A percentile compares a stretch with the other conserved stretches of the same genome.
Conservation (phyloP, 2,113 vertebrate genomes). For the Ceyx melanurus region DNA sequence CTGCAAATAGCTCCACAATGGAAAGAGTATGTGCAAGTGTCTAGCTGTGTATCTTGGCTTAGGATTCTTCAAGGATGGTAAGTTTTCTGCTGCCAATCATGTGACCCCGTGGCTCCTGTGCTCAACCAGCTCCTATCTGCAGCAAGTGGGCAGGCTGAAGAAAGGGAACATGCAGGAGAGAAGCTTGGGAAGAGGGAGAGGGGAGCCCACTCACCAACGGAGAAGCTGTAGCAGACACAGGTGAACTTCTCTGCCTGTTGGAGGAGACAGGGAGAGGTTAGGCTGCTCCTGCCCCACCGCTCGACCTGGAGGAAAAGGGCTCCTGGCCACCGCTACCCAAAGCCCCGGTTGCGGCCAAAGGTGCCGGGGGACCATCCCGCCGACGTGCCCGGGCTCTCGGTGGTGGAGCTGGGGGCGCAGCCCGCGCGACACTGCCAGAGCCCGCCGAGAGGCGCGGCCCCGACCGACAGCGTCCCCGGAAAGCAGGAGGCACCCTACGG, state of each 20-base stretch:
- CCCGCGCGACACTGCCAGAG: rapidly evolving
- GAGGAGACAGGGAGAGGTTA: neutral
- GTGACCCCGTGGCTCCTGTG: rapidly evolving
- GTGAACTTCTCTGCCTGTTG: neutral
- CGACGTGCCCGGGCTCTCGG: neutral
- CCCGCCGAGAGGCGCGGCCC: rapidly evolving
- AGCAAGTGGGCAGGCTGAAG: no score
- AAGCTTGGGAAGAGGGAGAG: neutral
- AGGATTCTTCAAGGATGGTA: rapidly evolving
- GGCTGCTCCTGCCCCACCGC: neutral
- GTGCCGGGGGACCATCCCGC: rapidly evolving
- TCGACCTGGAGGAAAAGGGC: rapidly evolving
- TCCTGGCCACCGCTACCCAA: neutral
- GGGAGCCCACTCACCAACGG: neutral
- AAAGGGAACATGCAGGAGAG: neutral
- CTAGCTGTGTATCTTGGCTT: rapidly evolving
- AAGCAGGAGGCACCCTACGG: rapidly evolving
- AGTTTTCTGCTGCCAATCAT: rapidly evolving
- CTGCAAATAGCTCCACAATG: rapidly evolving
- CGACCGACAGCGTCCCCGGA: rapidly evolving
- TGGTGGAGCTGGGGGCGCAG: rapidly evolving
- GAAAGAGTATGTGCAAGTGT: neutral
- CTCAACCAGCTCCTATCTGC: rapidly evolving
- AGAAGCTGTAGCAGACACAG: constrained; percentile 35
- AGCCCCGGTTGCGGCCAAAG: neutral